Base-by-base conservation (phyloP, 2,888 invertebrate genomes). In the Creontiades dilutus region DNA sequence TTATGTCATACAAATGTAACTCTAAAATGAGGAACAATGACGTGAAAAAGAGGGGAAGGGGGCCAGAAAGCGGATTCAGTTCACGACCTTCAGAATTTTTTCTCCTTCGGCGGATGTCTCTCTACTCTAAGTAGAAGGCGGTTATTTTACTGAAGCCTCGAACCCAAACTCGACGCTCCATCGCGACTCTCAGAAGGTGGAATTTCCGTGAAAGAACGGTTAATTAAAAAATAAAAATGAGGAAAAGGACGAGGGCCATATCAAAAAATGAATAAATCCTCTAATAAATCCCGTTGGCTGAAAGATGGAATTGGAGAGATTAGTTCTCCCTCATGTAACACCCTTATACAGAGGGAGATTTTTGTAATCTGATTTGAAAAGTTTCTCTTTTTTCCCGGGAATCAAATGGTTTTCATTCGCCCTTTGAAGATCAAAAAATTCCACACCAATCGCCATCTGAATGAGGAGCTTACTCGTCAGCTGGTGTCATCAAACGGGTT, bases 331-430 rank as follows among this genome's bases (percentile, higher is more conserved):
- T 23, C 27, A 23, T 23, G 23, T 68, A 68, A 68, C 68, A 68
- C 68, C 68, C 68, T n/a, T n/a, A 68, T 61, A 68, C 27, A 68
- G 23, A 68, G 27, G 9, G 68, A 68, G 68, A 68, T 68, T 68
- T 68, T 23, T 68, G 68, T 68, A 68, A 68, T 68, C 68, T 68
- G 68, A 68, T 68, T 68, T 23, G 27, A 13, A 19, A 23, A 7
- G 68, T 23, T 68, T 13, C 68, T 16, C n/a, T n/a, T 68, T 68
- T 27, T 61, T 19, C 61, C 68, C 68, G 27, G n/a, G 7, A 68
- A 68, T 68, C 27, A 19, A 68, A 68, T 68, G 68, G 23, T 68
- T 61, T 61, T 68, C 68, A 11, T 61, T 23, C 68, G 11, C 68
- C 23, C 68, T 68, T 68, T 68, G 68, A 68, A 68, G 68, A 68